Evolutionary conservation across 2,797 vertebrate species (phyloP).

Genomic region (Arctocebus calabarensis): DNA sequence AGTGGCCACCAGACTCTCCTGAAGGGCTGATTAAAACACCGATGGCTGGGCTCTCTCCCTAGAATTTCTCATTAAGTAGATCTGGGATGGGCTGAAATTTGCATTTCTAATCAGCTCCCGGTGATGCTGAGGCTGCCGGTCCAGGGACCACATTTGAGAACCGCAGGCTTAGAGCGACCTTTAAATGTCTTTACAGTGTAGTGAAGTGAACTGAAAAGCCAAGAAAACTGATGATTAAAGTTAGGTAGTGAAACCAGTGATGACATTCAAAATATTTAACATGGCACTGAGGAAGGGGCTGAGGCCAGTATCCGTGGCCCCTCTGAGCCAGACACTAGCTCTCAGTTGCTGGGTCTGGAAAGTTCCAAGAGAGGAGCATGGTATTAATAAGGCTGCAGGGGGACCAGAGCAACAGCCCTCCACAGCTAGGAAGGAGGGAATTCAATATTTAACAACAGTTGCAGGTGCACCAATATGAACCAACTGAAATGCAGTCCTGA

Average conservation of each 20-base stretch:
- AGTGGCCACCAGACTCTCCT: not conserved
- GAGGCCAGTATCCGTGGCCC: not conserved
- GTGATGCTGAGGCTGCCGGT: not conserved
- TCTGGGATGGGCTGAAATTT: not conserved
- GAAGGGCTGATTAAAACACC: slow-evolving; percentile 22
- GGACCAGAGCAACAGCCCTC: not conserved
- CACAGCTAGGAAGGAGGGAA: not conserved
- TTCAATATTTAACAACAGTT: not conserved
- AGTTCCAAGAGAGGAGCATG: not conserved
- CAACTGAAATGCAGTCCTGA: slow-evolving; percentile 1
- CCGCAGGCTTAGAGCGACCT: not conserved
- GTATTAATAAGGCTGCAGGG: not conserved
- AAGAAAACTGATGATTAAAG: slow-evolving; percentile 51
- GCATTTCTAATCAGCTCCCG: slow-evolving; percentile 27
- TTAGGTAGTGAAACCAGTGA: slow-evolving; percentile 1
- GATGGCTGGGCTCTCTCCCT: not conserved
- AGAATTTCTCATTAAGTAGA: not conserved
- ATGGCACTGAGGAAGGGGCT: not conserved
- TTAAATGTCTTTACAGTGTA: slow-evolving; percentile 21
- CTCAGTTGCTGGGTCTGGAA: not conserved
- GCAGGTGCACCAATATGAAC: not conserved
- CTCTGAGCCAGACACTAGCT: not conserved
- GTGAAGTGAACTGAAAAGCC: slow-evolving; percentile 42
- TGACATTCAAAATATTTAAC: slow-evolving; percentile 31
- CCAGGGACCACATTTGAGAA: slow-evolving; percentile 10